phyloP scores from a whole-genome alignment of 2,113 vertebrate genomes.

The Lethenteron camtschaticum region DNA sequence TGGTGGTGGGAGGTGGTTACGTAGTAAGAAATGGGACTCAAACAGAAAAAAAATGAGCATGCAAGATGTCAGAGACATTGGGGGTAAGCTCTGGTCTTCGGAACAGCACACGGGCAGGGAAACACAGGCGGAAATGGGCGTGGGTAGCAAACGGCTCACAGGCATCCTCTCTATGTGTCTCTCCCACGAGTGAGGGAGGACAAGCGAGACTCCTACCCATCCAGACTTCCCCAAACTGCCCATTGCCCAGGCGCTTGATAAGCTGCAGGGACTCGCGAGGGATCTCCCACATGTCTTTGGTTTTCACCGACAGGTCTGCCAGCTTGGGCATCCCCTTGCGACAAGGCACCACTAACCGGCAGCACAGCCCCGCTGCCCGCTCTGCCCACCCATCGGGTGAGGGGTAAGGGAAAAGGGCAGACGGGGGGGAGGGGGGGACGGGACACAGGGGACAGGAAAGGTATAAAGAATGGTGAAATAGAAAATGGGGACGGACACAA shows the following conservation, averaged over 20 bases:
- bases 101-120: no score
- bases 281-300: constrained; percentile 82
- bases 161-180: no score
- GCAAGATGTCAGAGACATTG: no score
- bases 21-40: no score
- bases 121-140: no score
- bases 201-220: constrained; percentile 33
- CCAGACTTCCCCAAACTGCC: constrained; percentile 85
- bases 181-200: no score
- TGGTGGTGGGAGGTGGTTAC: no score
- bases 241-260: constrained; percentile 65
- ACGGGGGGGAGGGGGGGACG: constrained; percentile 9
- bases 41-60: no score
- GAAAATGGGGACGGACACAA: neutral
- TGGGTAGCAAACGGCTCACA: no score
- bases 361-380: constrained; percentile 56
- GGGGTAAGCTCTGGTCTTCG: no score
- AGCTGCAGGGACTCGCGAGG: constrained; percentile 62
- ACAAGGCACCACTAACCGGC: constrained; percentile 55
- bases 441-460: constrained; percentile 7
- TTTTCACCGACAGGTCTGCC: constrained; percentile 75
- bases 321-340: constrained; percentile 57
- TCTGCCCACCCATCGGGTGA: constrained; percentile 20
- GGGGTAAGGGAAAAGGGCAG: constrained; percentile 19
- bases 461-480: constrained; percentile 8